A percentile compares a stretch with the other conserved stretches of the same genome.
phyloP scores from a whole-genome alignment of 2,113 vertebrate species.

The Beaufortia kweichowensis region DNA sequence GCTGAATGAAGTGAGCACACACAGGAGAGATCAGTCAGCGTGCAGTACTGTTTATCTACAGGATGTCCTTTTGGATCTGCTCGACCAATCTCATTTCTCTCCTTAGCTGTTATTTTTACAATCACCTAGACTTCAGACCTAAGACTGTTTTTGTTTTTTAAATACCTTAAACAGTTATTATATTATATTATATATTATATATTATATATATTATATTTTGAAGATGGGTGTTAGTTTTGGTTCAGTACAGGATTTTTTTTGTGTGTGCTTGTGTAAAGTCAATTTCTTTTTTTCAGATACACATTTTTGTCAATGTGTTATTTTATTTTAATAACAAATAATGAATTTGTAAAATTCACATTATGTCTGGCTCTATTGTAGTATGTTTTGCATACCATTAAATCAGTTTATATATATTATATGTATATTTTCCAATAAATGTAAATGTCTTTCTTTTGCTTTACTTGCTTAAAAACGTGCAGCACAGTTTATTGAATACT shows the following conservation, averaged over 20 bases:
- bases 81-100: constrained; percentile 5
- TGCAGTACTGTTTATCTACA: constrained; percentile 37
- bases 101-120: background rate
- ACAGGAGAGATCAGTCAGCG: constrained; percentile 61
- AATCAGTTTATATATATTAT: too few relatives aligned
- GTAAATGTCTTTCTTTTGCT: too few relatives aligned
- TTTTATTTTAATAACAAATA: background rate
- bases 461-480: too few relatives aligned
- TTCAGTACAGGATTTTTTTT: background rate
- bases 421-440: too few relatives aligned
- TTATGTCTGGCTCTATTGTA: too few relatives aligned
- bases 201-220: too few relatives aligned
- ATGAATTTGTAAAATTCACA: too few relatives aligned
- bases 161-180: background rate
- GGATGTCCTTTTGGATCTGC: constrained; percentile 25
- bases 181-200: too few relatives aligned
- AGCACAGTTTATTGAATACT: too few relatives aligned
- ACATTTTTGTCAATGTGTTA: background rate
- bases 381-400: too few relatives aligned
- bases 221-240: background rate
- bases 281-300: background rate
- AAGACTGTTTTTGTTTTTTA: constrained; percentile 5
- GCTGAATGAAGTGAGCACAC: constrained; percentile 83
- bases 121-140: background rate
- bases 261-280: background rate